These are phyloP conservation scores for Odontomyia ornata DNA, from an alignment of 2,888 invertebrate species.

Conservation along the genomic window DNA sequence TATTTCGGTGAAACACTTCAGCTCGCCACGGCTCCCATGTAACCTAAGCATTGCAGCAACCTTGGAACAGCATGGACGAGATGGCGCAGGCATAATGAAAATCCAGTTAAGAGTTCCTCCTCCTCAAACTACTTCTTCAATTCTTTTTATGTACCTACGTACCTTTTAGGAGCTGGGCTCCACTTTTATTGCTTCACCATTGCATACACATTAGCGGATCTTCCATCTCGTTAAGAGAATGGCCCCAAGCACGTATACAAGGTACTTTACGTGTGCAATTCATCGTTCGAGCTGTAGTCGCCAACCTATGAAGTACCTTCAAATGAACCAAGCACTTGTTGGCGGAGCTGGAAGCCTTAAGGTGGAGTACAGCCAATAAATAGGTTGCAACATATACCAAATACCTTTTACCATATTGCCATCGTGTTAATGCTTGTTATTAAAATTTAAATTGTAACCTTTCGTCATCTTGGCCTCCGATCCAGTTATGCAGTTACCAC, in stretches of 20 bases:
- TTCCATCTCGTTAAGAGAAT: not conserved
- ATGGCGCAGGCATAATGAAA: constrained; percentile 7
- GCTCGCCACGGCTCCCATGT: not conserved
- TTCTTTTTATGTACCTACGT: not conserved
- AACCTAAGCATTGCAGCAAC: not conserved
- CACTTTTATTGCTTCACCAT: not conserved
- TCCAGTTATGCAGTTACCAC: not conserved
- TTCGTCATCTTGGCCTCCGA: not conserved
- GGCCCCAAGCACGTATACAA: not conserved
- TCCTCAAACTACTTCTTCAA: not conserved
- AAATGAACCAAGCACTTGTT: not conserved
- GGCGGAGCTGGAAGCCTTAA: not conserved
- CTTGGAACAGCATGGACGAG: not conserved
- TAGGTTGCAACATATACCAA: not conserved
- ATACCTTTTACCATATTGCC: not conserved
- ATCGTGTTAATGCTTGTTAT: not conserved
- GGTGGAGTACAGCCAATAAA: not conserved
- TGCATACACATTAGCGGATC: constrained; percentile 4
- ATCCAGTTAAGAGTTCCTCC: constrained; percentile 13
- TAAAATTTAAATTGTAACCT: constrained; percentile 10
- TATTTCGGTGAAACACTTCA: not conserved
- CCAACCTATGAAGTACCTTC: not conserved
- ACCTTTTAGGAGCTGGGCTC: not conserved
- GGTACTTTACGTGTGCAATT: not conserved
- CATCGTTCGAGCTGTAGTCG: not conserved